phyloP scores from a whole-genome alignment of 2,888 invertebrate species.

The Muscina levida region DNA sequence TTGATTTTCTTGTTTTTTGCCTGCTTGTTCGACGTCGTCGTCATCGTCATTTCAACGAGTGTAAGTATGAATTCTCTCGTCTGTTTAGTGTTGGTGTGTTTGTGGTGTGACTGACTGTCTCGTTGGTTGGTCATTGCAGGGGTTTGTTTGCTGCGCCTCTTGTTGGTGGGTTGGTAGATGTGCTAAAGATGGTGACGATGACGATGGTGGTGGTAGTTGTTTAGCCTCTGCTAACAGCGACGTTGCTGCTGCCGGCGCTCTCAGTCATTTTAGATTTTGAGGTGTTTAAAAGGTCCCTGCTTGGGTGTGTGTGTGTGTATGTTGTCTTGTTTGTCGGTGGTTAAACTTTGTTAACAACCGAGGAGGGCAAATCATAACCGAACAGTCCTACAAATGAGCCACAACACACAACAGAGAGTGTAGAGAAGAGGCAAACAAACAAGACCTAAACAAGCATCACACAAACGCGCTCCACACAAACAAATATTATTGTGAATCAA shows the following conservation, averaged over 20 bases:
- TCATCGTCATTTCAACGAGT: too few relatives aligned
- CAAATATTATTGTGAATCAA: too few relatives aligned
- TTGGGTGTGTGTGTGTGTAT: too few relatives aligned
- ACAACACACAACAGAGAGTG: constrained; percentile 41
- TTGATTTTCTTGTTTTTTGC: constrained; percentile 77
- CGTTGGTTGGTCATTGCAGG: constrained; percentile 48
- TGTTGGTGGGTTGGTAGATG: constrained; percentile 30
- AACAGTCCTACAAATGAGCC: constrained; percentile 66
- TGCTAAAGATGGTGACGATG: neutral
- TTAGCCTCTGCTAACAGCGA: neutral
- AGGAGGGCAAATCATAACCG: constrained; percentile 72
- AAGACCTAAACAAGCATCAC: constrained; percentile 57
- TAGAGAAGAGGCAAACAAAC: constrained; percentile 56
- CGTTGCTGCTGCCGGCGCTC: constrained; percentile 60
- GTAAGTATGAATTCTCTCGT: neutral
- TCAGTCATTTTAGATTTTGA: constrained; percentile 40
- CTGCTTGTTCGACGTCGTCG: neutral
- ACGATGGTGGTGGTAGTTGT: constrained; percentile 50
- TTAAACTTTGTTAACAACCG: constrained; percentile 69
- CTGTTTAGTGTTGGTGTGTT: constrained; percentile 18
- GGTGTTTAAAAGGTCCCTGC: constrained; percentile 66
- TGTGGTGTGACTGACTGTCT: constrained; percentile 24
- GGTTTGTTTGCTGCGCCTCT: too few relatives aligned
- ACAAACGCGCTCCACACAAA: constrained; percentile 35
- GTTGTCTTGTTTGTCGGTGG: constrained; percentile 78